These are phyloP conservation scores for Rhea pennata DNA, from an alignment of 2,113 vertebrate genomes.

Conservation along the genomic window DNA sequence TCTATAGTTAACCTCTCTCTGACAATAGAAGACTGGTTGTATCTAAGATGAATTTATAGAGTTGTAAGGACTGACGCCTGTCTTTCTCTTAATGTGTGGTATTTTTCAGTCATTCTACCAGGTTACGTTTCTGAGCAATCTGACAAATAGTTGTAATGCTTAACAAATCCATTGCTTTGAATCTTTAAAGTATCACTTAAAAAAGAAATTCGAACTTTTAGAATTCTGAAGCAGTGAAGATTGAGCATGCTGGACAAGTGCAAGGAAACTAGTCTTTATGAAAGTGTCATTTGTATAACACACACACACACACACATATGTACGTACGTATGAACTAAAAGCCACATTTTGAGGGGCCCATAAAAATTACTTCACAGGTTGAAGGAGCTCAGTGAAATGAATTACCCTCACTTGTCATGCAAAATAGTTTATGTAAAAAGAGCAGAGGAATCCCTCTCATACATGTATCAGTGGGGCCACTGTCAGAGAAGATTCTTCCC, in stretches of 20 bases:
- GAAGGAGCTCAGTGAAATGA: not conserved
- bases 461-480: not conserved
- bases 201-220: not conserved
- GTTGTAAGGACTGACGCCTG: not conserved
- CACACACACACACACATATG: not conserved
- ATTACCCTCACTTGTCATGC: not conserved
- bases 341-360: too few species aligned
- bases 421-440: not conserved
- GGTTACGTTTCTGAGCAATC: not conserved
- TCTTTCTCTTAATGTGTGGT: not conserved
- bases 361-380: not conserved
- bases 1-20: not conserved
- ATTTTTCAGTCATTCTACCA: not conserved
- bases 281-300: not conserved
- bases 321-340: not conserved
- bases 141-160: not conserved
- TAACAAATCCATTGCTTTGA: not conserved
- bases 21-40: not conserved
- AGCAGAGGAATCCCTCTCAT: not conserved
- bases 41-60: conserved; percentile 4
- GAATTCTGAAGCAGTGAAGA: not conserved
- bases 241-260: not conserved
- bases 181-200: not conserved
- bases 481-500: not conserved
- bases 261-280: not conserved